Conservation (phyloP, 2,888 invertebrate species). For the Eristalinus aeneus region DNA sequence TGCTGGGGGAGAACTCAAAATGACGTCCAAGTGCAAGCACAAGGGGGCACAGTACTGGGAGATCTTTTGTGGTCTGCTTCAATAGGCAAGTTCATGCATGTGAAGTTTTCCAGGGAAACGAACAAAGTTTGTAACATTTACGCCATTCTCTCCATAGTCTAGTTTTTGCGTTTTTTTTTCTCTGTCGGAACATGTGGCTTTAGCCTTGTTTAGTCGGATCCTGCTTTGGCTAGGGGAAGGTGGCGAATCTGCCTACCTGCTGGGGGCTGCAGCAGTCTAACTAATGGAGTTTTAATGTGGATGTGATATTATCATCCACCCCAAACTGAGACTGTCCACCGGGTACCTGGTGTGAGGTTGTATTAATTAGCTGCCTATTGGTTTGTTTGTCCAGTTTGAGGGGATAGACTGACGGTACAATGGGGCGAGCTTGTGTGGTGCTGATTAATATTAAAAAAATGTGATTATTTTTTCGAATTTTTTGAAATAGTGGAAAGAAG, state of each 20-base stretch:
- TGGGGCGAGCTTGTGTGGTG: too few relatives aligned
- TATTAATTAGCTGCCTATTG: neutral
- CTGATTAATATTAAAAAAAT: too few relatives aligned
- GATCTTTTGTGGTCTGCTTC: conserved; percentile 3
- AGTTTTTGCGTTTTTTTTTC: neutral
- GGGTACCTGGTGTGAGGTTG: neutral
- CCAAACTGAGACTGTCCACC: neutral
- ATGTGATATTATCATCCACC: neutral
- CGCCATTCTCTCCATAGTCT: neutral
- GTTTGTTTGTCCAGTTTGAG: too few relatives aligned
- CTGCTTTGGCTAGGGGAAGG: neutral
- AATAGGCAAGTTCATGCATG: neutral
- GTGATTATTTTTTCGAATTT: too few relatives aligned
- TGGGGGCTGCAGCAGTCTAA: neutral
- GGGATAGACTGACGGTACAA: too few relatives aligned
- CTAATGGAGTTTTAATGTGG: neutral
- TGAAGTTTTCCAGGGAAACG: neutral
- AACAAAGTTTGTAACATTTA: neutral
- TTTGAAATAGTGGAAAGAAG: too few relatives aligned
- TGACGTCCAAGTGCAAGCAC: conserved; percentile 1
- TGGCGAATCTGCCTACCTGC: neutral
- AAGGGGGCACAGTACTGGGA: neutral
- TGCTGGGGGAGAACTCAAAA: conserved; percentile 1
- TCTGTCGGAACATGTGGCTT: neutral
- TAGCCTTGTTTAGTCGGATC: neutral